Evolutionary conservation across 2,113 vertebrate species (phyloP), one percentile per base, ranked within the genome.

Genomic region (Thunnus maccoyii): DNA sequence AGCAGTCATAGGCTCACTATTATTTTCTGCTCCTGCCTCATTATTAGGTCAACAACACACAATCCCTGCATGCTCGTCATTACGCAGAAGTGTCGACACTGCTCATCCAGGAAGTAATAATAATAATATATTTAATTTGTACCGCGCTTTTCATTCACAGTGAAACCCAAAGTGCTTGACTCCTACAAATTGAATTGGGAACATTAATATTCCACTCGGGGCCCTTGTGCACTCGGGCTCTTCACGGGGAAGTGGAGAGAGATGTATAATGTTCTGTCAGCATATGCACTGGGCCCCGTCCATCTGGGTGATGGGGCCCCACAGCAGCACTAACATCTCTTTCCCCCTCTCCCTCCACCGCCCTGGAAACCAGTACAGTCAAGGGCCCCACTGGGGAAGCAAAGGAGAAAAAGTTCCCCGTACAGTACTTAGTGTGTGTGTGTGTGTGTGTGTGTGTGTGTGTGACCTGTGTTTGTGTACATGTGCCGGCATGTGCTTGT

Each of bases 121-220:
- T 41, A 9, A 41, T 41, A 41, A 41, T 41, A 41, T 41, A 41
- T 41, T 41, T 41, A 41, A 41, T 41, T 41, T 41, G 36, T 41
- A 41, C 36, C 36, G 6, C 9, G 7, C 36, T 41, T 41, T 41
- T 41, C 36, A 41, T 41, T 41, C 36, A 41, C 36, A 41, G 36
- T 41, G 36, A 8, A 41, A 41, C 36, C 36, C 36, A 41, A 41
- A 41, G 36, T 41, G 36, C 82, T 75, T 76, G 78, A 88, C 90
- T 88, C 76, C 72, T 46, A 9, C 83, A 93, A 93, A 93, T 92
- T 93, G 90, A 93, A 91, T 92, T 89, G 90, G 91, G 90, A 92
- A 87, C 89, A 88, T 93, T 92, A 89, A 94, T 93, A 95, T 94
- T 94, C 91, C 92, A 55, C 86, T 73, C 65, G 76, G 75, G 88